Percentiles rank a stretch among this genome's conserved stretches.
Conservation (phyloP, 2,888 invertebrate species). For the Elaeidobius kamerunicus region DNA sequence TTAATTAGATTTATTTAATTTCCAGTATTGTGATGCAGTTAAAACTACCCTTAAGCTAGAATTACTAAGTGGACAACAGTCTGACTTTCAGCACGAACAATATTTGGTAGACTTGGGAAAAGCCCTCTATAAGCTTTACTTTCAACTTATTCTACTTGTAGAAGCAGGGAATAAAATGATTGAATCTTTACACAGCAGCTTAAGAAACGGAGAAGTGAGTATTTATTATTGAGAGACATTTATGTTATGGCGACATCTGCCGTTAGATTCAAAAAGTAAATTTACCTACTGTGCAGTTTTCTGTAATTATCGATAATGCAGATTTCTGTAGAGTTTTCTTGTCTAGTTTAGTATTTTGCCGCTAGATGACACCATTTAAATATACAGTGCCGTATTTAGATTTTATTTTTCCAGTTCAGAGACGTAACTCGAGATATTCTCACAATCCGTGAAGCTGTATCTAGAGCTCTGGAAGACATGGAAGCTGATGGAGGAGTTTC, state of each 20-base stretch:
- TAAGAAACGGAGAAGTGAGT: slow-evolving; percentile 57
- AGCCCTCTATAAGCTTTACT: slow-evolving; percentile 86
- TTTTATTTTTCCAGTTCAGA: slow-evolving; percentile 52
- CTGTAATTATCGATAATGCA: no score
- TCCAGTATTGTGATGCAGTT: slow-evolving; percentile 78
- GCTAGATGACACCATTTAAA: not conserved
- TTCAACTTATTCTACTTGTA: slow-evolving; percentile 84
- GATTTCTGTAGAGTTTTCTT: no score
- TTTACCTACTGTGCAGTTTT: no score
- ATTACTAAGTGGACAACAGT: slow-evolving; percentile 59
- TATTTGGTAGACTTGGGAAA: slow-evolving; percentile 80
- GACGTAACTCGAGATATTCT: slow-evolving; percentile 63
- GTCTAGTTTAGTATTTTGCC: no score
- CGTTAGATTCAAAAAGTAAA: no score
- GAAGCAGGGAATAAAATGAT: slow-evolving; percentile 87
- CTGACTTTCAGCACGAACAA: slow-evolving; percentile 60
- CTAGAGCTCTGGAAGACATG: slow-evolving; percentile 60
- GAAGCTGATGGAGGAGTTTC: slow-evolving; percentile 64
- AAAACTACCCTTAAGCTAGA: slow-evolving; percentile 79
- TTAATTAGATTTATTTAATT: no score
- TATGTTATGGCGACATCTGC: no score
- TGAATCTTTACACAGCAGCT: slow-evolving; percentile 59
- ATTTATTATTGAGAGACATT: no score
- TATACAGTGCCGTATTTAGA: not conserved
- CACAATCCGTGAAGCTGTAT: slow-evolving; percentile 56